These are phyloP conservation scores for Ophioninae sp. DNA, from an alignment of 2,888 invertebrate genomes.

Conservation along the genomic window DNA sequence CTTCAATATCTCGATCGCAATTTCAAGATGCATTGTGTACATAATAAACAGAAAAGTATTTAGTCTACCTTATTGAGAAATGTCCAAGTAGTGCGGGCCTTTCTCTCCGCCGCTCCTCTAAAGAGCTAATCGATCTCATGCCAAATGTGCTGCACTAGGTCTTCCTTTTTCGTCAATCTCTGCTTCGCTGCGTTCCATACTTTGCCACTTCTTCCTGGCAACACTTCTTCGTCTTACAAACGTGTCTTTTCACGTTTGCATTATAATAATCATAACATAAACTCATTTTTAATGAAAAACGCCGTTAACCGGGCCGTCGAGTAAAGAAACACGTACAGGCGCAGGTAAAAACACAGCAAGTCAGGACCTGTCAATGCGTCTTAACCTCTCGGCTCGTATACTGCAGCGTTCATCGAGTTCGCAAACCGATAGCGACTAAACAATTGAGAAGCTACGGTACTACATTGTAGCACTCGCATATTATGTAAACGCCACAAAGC, in stretches of 20 bases:
- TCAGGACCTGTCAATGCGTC: too few species aligned
- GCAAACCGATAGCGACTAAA: too few species aligned
- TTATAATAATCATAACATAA: slow-evolving; percentile 48
- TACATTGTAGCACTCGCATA: too few species aligned
- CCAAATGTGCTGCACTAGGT: slow-evolving; percentile 62
- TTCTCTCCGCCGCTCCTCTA: slow-evolving; percentile 62
- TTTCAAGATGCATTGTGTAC: not conserved
- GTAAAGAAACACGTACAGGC: slow-evolving; percentile 16
- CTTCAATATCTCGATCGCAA: too few species aligned
- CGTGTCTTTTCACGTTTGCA: slow-evolving; percentile 56
- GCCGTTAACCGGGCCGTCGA: slow-evolving; percentile 11
- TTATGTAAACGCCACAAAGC: too few species aligned
- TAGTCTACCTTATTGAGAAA: slow-evolving; percentile 63
- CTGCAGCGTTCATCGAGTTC: too few species aligned
- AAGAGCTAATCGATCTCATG: slow-evolving; percentile 64
- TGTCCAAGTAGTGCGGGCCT: slow-evolving; percentile 64
- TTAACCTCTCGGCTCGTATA: too few species aligned
- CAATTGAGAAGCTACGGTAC: too few species aligned
- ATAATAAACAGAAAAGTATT: slow-evolving; percentile 16
- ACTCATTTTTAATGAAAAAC: slow-evolving; percentile 49
- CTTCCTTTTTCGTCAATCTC: slow-evolving; percentile 66
- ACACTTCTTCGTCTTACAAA: slow-evolving; percentile 65
- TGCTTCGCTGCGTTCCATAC: slow-evolving; percentile 57
- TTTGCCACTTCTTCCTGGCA: slow-evolving; percentile 57
- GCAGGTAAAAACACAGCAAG: not conserved